Evolutionary conservation across 2,113 vertebrate species (phyloP), one percentile per base, ranked within the genome.

Genomic region (Corapipo altera): DNA sequence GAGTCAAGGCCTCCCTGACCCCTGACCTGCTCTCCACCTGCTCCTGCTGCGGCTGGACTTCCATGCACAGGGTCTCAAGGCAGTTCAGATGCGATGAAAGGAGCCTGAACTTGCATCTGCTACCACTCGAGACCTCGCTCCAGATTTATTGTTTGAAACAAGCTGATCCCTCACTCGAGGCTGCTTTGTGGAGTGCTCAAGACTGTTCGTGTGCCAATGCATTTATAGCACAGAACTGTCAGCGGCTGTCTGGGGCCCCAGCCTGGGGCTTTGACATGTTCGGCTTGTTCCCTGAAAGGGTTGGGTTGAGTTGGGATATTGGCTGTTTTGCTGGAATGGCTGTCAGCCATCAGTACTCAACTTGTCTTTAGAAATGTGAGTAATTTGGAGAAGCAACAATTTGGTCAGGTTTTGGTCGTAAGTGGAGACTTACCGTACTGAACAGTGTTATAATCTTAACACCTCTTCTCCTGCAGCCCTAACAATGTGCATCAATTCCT

Each of bases 401-500:
- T 95, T 92, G 55, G 67, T 87, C 54, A 81, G 41, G 67, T 93
- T 95, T 84, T 91, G 91, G 70, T 91, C 85, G 33, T 71, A 93
- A 95, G 41, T 67, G 75, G 88, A 96, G 61, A 87, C 78, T 88
- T 81, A 33, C 46, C 39, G 4, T 91, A 85, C 88, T 86, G 89
- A 95, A 85, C 95, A 97, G 94, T 97, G 80, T 98, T 98, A 96
- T 1, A 58, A 55, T 76, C 74, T 78, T 93, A 95, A 95, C 83
- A 71, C 90, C 12, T 96, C 94, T 95, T 91, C 91, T 95, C 92
- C 95, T 88, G 89, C 96, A 97, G 57, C 80, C 93, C 94, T 84
- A 90, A 92, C 66, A 93, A 74, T 66, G 75, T 85, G 87, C 93
- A 96, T 93, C 86, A 67, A 7, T 93, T 94, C 85, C 65, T 92